A percentile compares a stretch with the other conserved stretches of the same genome.
phyloP scores from a whole-genome alignment of 2,797 vertebrate species.

The Tokudaia tokunoshimensis region DNA sequence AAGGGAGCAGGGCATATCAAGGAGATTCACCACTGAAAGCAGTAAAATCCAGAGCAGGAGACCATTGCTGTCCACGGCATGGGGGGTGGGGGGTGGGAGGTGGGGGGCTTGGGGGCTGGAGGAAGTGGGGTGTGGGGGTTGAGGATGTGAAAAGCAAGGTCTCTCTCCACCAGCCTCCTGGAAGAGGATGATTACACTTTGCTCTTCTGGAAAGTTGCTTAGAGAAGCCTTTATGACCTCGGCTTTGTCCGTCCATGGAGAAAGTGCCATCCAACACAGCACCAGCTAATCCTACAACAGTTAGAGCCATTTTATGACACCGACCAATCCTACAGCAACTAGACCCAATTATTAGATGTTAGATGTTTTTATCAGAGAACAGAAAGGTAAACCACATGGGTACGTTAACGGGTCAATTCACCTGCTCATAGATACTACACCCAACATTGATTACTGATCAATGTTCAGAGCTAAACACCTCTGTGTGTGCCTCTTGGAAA shows the following conservation, averaged over 20 bases:
- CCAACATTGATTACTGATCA: background rate
- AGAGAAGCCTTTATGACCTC: slow-evolving; percentile 59
- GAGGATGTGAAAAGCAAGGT: slow-evolving; percentile 37
- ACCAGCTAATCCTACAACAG: slow-evolving; percentile 1
- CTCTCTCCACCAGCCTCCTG: slow-evolving; percentile 31
- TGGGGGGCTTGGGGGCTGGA: too few relatives aligned
- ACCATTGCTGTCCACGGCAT: slow-evolving; percentile 15
- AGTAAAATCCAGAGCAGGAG: slow-evolving; percentile 49
- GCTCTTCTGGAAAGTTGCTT: slow-evolving; percentile 57
- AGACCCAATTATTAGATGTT: background rate
- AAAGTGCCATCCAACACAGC: slow-evolving; percentile 49
- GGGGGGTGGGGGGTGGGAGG: too few relatives aligned
- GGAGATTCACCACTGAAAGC: slow-evolving; percentile 36
- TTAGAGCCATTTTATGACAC: background rate
- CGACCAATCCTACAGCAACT: slow-evolving; percentile 14
- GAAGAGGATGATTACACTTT: slow-evolving; percentile 32
- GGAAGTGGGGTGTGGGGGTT: too few relatives aligned
- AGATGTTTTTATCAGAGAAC: slow-evolving; percentile 26
- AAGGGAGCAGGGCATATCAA: slow-evolving; percentile 30
- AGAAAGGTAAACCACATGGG: background rate
- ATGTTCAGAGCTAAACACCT: background rate
- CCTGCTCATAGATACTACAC: background rate
- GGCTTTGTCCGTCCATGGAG: background rate
- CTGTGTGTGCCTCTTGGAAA: background rate
- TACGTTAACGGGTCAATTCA: background rate